phyloP scores from a whole-genome alignment of 2,113 vertebrate genomes.

The Platanista minor region DNA sequence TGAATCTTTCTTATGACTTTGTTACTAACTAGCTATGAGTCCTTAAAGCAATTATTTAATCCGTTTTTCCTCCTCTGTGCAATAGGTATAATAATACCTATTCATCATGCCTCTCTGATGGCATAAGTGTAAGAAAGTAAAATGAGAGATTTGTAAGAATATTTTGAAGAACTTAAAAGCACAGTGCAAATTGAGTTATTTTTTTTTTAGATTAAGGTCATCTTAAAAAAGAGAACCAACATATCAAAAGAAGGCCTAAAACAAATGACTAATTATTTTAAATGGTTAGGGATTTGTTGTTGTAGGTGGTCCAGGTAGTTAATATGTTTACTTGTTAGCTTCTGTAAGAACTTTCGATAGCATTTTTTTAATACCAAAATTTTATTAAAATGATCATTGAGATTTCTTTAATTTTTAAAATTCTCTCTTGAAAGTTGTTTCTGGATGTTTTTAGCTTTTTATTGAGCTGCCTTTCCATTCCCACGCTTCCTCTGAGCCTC shows the following conservation, averaged over 20 bases:
- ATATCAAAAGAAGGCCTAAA: neutral
- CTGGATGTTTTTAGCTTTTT: neutral
- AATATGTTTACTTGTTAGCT: neutral
- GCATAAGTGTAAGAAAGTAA: neutral
- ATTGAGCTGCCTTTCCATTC: neutral
- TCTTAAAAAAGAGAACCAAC: neutral
- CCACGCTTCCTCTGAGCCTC: neutral
- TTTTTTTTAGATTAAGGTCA: neutral
- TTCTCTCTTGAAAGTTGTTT: neutral
- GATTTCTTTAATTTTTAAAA: neutral
- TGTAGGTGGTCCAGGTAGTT: neutral
- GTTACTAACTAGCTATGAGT: neutral
- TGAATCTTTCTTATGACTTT: neutral
- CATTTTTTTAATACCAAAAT: conserved; percentile 9
- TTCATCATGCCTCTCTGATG: neutral
- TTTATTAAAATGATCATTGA: neutral
- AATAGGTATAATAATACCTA: neutral
- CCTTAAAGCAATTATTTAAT: neutral
- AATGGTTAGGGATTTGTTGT: neutral
- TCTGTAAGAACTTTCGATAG: neutral
- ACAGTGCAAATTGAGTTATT: neutral
- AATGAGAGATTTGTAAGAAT: neutral
- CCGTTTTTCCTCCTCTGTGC: neutral
- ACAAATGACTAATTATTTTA: neutral
- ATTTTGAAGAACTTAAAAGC: conserved; percentile 25